Evolutionary conservation across 2,797 vertebrate genomes (phyloP), one percentile per base, ranked within the genome.

Genomic region (Coreius guichenoti): DNA sequence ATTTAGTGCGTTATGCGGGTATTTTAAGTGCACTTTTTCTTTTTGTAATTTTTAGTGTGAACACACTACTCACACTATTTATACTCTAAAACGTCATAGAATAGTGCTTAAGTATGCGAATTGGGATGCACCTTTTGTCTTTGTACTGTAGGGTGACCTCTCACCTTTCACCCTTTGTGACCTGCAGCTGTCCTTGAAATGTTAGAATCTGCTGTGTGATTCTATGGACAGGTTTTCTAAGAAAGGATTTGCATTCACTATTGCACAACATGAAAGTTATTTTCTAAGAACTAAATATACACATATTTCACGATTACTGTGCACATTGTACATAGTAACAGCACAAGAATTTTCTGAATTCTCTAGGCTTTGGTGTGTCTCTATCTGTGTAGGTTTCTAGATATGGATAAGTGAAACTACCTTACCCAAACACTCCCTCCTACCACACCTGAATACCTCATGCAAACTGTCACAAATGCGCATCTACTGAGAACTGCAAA

Each of bases 391-490:
- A 47, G 63, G 78, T 45, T 85, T 86, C 69, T 86, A 29, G 63
- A 54, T 33, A 72, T 72, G 65, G 26, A 45, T 54, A 36, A 70
- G 67, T 69, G 72, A 83, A 39, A 69, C 54, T 47, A 67, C 84
- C 80, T 84, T 86, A 87, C 86, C 86, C 80, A 80, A 54, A 72
- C 81, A 87, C 82, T 61, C 78, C 83, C 43, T 74, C 12, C 13
- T 39, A 74, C 87, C 86, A 78, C 89, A 85, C 87, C 89, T 86
- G 70, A 80, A 90, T 86, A 83, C 54, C 47, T 63, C 23, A 36
- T 77, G 19, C 49, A 63, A 72, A 88, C 70, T 61, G 56, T 79
- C 12, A 23, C 72, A 9, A 67, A 51, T 51, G 13, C 2, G 4
- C 36, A n/a, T 49, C 1, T 26, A 54, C 29, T 29, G 4, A 39